Conservation (phyloP, 1,140 invertebrate species). For the Pogonomyrmex barbatus region DNA sequence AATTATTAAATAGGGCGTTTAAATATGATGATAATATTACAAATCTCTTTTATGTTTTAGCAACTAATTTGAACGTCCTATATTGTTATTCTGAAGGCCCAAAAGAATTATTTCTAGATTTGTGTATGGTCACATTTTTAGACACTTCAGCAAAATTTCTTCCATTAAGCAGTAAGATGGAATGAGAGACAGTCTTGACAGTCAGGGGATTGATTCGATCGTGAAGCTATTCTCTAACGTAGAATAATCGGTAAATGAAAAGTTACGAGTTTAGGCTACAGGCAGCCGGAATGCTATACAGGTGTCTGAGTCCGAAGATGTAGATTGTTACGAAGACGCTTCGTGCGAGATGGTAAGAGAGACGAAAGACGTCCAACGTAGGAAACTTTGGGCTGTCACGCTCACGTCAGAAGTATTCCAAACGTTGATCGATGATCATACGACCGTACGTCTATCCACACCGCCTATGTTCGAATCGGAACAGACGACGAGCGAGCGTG, state of each 20-base stretch:
- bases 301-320: constrained; percentile 72
- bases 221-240: constrained; percentile 25
- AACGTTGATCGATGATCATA: constrained; percentile 79
- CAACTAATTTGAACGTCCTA: no score
- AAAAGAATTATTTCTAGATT: no score
- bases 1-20: no score
- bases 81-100: no score
- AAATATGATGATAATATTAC: no score
- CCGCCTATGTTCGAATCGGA: constrained; percentile 30
- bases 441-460: constrained; percentile 73
- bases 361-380: constrained; percentile 75
- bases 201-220: constrained; percentile 13
- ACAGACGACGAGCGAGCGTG: constrained; percentile 1
- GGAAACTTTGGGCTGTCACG: constrained; percentile 77
- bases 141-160: no score
- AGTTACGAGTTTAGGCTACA: constrained; percentile 36
- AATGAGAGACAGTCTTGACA: constrained; percentile 79
- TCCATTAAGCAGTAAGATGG: constrained; percentile 54
- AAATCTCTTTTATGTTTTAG: no score
- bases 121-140: no score
- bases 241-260: constrained; percentile 51
- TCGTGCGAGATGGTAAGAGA: constrained; percentile 68
- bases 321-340: constrained; percentile 76
- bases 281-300: constrained; percentile 56
- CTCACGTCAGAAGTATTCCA: constrained; percentile 80